phyloP scores from a whole-genome alignment of 1,140 invertebrate genomes.

The Pseudoatta argentina region DNA sequence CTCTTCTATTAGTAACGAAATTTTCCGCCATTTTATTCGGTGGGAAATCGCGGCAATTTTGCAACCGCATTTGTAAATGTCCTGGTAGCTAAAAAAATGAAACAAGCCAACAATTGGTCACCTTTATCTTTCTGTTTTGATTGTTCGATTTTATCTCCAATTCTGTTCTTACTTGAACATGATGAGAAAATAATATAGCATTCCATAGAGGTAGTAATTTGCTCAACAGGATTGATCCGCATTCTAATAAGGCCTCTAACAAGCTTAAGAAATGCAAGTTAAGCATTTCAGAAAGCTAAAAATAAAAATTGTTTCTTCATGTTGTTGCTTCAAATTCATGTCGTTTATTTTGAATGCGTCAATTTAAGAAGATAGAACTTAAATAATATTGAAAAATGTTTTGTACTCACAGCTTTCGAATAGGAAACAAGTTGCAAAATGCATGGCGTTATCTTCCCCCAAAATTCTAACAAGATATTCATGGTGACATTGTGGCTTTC shows the following conservation, averaged over 20 bases:
- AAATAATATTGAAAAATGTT: neutral
- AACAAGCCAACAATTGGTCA: neutral
- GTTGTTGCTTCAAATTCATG: neutral
- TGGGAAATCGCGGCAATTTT: conserved; percentile 93
- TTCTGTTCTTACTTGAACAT: conserved; percentile 90
- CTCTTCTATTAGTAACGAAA: conserved; percentile 80
- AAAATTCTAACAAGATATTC: conserved; percentile 98
- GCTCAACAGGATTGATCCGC: conserved; percentile 96
- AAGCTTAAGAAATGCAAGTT: conserved; percentile 98
- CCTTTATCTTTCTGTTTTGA: conserved; percentile 18
- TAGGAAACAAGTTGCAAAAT: conserved; percentile 97
- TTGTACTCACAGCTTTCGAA: conserved; percentile 93
- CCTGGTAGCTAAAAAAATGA: conserved; percentile 92
- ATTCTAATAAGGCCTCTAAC: conserved; percentile 98
- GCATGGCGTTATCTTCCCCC: conserved; percentile 98
- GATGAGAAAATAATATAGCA: conserved; percentile 96
- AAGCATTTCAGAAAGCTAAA: conserved; percentile 97
- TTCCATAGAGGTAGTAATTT: conserved; percentile 95
- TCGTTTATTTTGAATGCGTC: neutral
- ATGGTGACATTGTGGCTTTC: conserved; percentile 91
- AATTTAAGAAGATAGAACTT: neutral
- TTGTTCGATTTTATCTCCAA: conserved; percentile 5
- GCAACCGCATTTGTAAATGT: conserved; percentile 95
- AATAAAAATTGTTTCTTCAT: conserved; percentile 52
- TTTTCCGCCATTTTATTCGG: conserved; percentile 85